Base-by-base conservation (phyloP, 2,888 invertebrate genomes). In the Dioctria linearis region DNA sequence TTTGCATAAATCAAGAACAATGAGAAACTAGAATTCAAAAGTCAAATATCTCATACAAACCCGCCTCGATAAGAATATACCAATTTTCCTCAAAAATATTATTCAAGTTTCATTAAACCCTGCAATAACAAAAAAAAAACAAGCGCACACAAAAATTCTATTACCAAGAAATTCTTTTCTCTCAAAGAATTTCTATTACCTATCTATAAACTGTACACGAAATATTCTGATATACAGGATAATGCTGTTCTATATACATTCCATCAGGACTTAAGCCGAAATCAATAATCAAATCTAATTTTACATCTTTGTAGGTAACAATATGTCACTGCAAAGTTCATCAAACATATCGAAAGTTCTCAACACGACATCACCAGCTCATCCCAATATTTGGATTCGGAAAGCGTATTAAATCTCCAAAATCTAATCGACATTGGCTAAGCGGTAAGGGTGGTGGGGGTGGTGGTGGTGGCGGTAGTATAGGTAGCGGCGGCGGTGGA, bases 261-360 rank as follows among this genome's bases (percentile, higher is more conserved):
- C 5, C 25, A 1, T 25, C 0, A 25, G 25, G 25, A 25, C 25
- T 25, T 46, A 54, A 71, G 54, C 54, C 43, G 51, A 59, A 73
- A 63, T 76, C 76, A 76, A 76, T 76, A 76, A 76, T 79, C 59
- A 25, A 66, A 13, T 61, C 9, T n/a, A 6, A 54, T 42, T 37
- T 75, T 67, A 39, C 11, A 54, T 42, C 59, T 63, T 88, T 88
- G 54, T 89, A 94, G 94, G 93, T 94, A 84, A 93, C 94, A 73
- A 93, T 93, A 59, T 95, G 95, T 87, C 95, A 95, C 88, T 95
- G 95, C 88, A 92, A 94, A 84, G 93, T 94, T 84, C 93, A 94
- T 90, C 93, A 94, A 89, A 94, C 94, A 0, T 94, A 94, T 88
- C 92, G 93, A 69, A 91, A 92, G 51, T 90, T 93, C 84, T 89